phyloP scores from a whole-genome alignment of 2,888 invertebrate genomes.

The Zaprionus lineosus region DNA sequence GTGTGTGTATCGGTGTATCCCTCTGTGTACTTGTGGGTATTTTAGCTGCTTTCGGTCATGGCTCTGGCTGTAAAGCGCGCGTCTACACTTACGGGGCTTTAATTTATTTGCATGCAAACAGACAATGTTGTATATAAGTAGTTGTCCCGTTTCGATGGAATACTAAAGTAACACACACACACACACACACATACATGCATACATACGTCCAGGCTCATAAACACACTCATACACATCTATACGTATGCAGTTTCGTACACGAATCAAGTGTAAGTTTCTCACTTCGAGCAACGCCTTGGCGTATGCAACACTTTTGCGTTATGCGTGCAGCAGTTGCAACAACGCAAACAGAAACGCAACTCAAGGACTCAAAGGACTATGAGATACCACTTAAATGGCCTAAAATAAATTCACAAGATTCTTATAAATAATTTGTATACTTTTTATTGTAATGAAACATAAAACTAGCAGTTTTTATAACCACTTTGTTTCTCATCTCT shows the following conservation, averaged over 20 bases:
- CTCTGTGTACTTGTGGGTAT: neutral
- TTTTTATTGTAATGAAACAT: too few species aligned
- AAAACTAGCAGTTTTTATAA: too few species aligned
- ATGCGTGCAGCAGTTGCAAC: constrained; percentile 27
- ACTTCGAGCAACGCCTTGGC: constrained; percentile 13
- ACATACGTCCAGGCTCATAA: too few species aligned
- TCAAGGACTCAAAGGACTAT: neutral
- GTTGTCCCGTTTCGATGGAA: constrained; percentile 18
- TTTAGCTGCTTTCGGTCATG: neutral
- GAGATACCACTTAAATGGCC: neutral
- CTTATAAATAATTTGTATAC: too few species aligned
- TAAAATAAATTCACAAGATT: neutral
- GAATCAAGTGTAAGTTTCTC: constrained; percentile 17
- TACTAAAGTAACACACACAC: constrained; percentile 15
- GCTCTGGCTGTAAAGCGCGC: constrained; percentile 24
- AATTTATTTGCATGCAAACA: constrained; percentile 61
- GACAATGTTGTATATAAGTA: constrained; percentile 35
- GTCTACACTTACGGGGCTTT: constrained; percentile 32
- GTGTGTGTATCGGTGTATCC: neutral
- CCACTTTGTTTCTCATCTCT: too few species aligned
- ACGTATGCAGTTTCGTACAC: neutral
- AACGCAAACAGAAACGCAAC: neutral
- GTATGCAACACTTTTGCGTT: constrained; percentile 30
- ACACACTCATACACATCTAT: neutral
- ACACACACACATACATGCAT: neutral